Evolutionary conservation across 2,797 vertebrate genomes (phyloP).

Genomic region (Peromyscus aztecus): DNA sequence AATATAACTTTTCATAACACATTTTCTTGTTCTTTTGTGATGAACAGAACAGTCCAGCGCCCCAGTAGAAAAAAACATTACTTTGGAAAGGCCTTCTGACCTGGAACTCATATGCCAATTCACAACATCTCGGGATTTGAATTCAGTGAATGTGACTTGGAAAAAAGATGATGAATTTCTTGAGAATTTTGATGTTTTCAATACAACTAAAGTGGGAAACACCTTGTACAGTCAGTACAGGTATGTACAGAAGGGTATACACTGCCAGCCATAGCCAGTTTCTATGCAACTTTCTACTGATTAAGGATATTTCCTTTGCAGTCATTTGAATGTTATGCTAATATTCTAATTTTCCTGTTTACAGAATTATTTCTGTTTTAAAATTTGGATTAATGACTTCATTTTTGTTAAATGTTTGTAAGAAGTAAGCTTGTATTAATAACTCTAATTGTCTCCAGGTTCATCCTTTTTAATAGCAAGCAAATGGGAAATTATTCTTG

Average conservation of each 20-base stretch:
- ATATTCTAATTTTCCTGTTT: conserved; percentile 17
- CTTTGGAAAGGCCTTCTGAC: conserved; percentile 77
- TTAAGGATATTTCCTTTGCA: not conserved
- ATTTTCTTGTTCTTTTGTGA: conserved; percentile 36
- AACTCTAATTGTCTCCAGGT: conserved; percentile 80
- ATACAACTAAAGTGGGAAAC: conserved; percentile 66
- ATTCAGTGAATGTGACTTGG: conserved; percentile 90
- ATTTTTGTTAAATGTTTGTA: conserved; percentile 53
- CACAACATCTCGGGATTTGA: conserved; percentile 60
- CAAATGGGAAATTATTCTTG: conserved; percentile 87
- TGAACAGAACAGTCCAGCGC: conserved; percentile 67
- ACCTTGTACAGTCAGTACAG: conserved; percentile 79
- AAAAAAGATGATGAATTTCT: conserved; percentile 87
- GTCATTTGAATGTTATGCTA: not conserved
- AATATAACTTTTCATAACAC: not conserved
- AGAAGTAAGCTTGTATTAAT: conserved; percentile 55
- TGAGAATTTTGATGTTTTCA: conserved; percentile 78
- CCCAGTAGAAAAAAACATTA: conserved; percentile 71
- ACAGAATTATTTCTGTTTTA: conserved; percentile 46
- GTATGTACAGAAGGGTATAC: conserved; percentile 79
- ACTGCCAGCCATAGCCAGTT: not conserved
- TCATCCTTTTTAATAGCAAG: conserved; percentile 74
- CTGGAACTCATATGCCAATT: conserved; percentile 90
- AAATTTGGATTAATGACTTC: not conserved
- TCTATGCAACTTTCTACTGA: not conserved